phyloP scores from a whole-genome alignment of 1,140 invertebrate genomes.

The Lethocerus indicus region DNA sequence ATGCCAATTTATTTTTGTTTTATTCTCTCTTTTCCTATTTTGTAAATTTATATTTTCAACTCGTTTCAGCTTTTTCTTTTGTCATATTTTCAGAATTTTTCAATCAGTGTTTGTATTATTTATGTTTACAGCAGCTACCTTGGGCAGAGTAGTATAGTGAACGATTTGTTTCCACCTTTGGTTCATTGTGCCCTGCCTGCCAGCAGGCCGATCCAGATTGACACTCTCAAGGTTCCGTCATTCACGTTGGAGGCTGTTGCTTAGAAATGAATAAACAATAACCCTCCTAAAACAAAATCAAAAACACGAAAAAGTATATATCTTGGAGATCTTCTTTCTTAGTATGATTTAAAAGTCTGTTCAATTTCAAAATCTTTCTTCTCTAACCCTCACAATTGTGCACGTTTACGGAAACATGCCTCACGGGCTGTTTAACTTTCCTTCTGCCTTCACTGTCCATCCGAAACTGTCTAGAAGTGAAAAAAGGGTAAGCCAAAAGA shows the following conservation, averaged over 20 bases:
- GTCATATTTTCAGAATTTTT: too few species aligned
- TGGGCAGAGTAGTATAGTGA: slow-evolving; percentile 76
- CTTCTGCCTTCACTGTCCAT: too few species aligned
- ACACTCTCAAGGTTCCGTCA: neutral
- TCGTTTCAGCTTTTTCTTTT: too few species aligned
- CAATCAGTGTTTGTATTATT: slow-evolving; percentile 16
- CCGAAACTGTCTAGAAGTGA: too few species aligned
- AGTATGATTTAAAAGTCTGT: neutral
- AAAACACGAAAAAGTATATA: neutral
- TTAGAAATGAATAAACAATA: neutral
- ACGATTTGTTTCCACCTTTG: slow-evolving; percentile 73
- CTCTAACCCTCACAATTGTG: too few species aligned
- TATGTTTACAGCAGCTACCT: slow-evolving; percentile 56
- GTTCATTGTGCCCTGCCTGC: slow-evolving; percentile 1
- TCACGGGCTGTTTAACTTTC: too few species aligned
- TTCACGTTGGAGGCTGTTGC: neutral
- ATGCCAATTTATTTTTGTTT: neutral
- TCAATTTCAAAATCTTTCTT: too few species aligned
- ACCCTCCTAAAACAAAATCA: neutral
- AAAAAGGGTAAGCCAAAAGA: too few species aligned
- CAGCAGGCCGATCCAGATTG: neutral
- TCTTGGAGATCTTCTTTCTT: neutral
- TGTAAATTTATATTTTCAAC: too few species aligned
- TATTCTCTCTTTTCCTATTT: slow-evolving; percentile 1
- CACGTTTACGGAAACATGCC: too few species aligned